phyloP scores from a whole-genome alignment of 2,888 invertebrate species.

The Papilio protenor region DNA sequence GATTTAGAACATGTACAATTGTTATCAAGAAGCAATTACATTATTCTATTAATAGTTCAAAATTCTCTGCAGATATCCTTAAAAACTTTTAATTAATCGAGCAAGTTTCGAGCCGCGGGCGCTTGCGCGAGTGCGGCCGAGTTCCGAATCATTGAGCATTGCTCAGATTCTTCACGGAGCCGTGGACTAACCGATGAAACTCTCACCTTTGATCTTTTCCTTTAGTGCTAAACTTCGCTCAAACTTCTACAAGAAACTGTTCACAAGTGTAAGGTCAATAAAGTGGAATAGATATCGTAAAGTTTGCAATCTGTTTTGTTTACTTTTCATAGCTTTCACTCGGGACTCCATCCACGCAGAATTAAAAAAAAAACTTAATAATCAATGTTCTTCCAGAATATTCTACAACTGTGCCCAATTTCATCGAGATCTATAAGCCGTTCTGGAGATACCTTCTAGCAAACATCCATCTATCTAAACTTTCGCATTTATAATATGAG shows the following conservation, averaged over 20 bases:
- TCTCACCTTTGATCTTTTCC: slow-evolving; percentile 40
- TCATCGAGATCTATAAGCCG: too few relatives aligned
- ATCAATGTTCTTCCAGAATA: too few relatives aligned
- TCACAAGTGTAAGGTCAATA: slow-evolving; percentile 16
- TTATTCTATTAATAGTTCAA: slow-evolving; percentile 40
- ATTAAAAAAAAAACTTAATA: too few relatives aligned
- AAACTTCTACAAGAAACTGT: slow-evolving; percentile 24
- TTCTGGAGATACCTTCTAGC: too few relatives aligned
- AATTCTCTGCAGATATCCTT: slow-evolving; percentile 57
- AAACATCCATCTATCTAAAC: too few relatives aligned
- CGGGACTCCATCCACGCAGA: too few relatives aligned
- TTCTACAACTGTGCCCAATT: too few relatives aligned
- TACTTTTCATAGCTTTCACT: neutral
- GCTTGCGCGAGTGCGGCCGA: slow-evolving; percentile 58
- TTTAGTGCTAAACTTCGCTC: slow-evolving; percentile 16
- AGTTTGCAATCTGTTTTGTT: neutral
- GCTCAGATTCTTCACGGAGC: slow-evolving; percentile 65
- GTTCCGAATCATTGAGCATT: slow-evolving; percentile 65
- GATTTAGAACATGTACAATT: too few relatives aligned
- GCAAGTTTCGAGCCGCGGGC: slow-evolving; percentile 59
- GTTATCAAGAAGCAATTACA: neutral
- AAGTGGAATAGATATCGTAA: slow-evolving; percentile 11
- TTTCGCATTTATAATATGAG: too few relatives aligned
- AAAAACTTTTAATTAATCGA: slow-evolving; percentile 76
- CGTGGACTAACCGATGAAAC: slow-evolving; percentile 49